Percentiles rank a stretch among this genome's conserved stretches.
phyloP scores from a whole-genome alignment of 2,797 vertebrate species.

The Phrynocephalus guinanensis region DNA sequence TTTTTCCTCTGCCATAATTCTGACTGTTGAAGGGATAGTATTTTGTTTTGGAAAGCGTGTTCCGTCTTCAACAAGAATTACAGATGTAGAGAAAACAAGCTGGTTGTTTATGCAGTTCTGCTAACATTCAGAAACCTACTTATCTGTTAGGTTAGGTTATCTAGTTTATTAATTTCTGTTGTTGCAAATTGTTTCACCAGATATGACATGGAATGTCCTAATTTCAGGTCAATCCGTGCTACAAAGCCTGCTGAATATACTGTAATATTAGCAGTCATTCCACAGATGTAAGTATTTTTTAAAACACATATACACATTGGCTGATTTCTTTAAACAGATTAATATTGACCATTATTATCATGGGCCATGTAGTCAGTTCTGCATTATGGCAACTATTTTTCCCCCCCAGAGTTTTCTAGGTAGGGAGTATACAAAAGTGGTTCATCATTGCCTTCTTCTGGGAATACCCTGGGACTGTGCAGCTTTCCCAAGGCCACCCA shows the following conservation, averaged over 20 bases:
- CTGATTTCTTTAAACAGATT: constrained; percentile 8
- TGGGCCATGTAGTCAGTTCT: too few species aligned
- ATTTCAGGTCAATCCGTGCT: constrained; percentile 87
- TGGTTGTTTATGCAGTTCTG: background rate
- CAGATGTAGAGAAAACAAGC: background rate
- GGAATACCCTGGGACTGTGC: too few species aligned
- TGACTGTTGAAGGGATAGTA: background rate
- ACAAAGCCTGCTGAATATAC: constrained; percentile 90
- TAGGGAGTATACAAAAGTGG: too few species aligned
- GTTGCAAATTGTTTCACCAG: background rate
- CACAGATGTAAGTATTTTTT: constrained; percentile 83
- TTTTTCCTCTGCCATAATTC: background rate
- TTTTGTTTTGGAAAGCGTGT: background rate
- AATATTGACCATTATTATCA: too few species aligned
- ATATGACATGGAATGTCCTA: constrained; percentile 56
- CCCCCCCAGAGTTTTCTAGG: too few species aligned
- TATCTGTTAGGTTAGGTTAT: background rate
- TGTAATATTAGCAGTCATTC: constrained; percentile 89
- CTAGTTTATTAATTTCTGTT: background rate
- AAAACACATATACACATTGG: background rate
- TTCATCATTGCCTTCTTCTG: too few species aligned
- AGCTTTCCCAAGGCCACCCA: too few species aligned
- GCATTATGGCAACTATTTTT: too few species aligned
- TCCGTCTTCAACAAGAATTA: background rate
- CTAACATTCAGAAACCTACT: background rate